These are phyloP conservation scores for Microtus pennsylvanicus DNA, from an alignment of 2,113 vertebrate species.

Conservation along the genomic window DNA sequence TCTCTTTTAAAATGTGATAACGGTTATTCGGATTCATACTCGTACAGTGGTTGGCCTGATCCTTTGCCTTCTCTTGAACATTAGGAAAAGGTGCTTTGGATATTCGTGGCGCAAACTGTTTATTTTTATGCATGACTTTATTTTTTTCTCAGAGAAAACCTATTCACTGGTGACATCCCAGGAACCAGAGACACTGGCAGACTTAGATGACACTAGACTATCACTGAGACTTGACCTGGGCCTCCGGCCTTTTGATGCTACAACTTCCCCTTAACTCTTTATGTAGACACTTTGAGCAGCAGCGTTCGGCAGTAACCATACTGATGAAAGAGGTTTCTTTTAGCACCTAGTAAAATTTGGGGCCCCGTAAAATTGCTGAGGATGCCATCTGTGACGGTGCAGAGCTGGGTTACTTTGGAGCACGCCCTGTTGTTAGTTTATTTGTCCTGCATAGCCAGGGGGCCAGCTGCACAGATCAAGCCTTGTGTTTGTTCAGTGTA, in stretches of 20 bases:
- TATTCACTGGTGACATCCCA: not conserved
- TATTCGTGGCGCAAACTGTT: not conserved
- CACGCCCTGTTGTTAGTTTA: not conserved
- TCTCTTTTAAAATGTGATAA: constrained; percentile 9
- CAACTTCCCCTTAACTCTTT: not conserved
- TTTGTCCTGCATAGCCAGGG: not conserved
- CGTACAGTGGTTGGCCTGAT: not conserved
- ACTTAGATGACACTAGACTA: not conserved
- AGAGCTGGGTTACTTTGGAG: not conserved
- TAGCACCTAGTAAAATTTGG: not conserved
- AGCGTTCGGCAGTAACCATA: not conserved
- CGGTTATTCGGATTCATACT: not conserved
- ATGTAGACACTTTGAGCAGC: not conserved
- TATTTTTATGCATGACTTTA: not conserved
- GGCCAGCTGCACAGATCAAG: not conserved
- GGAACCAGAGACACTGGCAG: not conserved
- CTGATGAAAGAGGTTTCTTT: not conserved
- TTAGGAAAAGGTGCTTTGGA: not conserved
- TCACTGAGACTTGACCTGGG: not conserved
- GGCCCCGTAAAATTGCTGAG: not conserved
- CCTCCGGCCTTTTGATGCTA: not conserved
- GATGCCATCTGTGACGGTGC: not conserved
- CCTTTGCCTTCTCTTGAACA: not conserved
- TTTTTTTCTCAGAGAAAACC: constrained; percentile 2
- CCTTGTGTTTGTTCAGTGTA: not conserved